Base-by-base conservation (phyloP, 1,140 invertebrate species). In the Periplaneta americana region DNA sequence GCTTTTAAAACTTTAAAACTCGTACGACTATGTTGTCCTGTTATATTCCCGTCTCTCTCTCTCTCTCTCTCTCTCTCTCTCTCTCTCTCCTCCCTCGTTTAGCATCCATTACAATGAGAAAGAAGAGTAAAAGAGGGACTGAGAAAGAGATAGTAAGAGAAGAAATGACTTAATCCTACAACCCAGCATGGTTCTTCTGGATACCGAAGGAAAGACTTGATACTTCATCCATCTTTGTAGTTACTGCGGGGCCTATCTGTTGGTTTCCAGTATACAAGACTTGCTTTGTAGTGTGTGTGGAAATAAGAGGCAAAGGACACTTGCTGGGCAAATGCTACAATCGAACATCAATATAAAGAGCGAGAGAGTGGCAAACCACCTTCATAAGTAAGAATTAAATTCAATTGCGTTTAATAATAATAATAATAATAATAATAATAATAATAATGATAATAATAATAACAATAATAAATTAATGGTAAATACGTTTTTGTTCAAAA, bases 1-100 rank as follows among this genome's bases (percentile, higher is more conserved):
- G 48, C 22, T 66, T n/a, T 66, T 66, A n/a, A 66, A 66, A 66
- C 22, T 66, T 66, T 66, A 66, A 66, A 66, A 66, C 48, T 66
- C 48, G 48, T 66, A 66, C 48, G 48, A 66, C 48, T 66, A 66
- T 28, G 6, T 66, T 66, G 48, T 66, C n/a, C 48, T 66, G 22
- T 28, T 66, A 8, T 66, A 66, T 66, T n/a, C 39, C 77, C 36
- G 34, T 39, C 77, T 78, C 77, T 36, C 75, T 77, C 34, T 78
- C 77, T 78, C 34, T 77, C 34, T 78, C 77, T 78, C 34, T 39
- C 77, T 78, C 77, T 36, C 75, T 77, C 34, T 78, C 77, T 78
- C 34, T 39, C 77, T 78, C 77, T 36, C 75, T 77, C 34, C 36
- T 34, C 36, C 34, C 37, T 9, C 35, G 48, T n/a, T 66, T 66